phyloP scores from a whole-genome alignment of 2,113 vertebrate species.

The Arvicanthis niloticus region DNA sequence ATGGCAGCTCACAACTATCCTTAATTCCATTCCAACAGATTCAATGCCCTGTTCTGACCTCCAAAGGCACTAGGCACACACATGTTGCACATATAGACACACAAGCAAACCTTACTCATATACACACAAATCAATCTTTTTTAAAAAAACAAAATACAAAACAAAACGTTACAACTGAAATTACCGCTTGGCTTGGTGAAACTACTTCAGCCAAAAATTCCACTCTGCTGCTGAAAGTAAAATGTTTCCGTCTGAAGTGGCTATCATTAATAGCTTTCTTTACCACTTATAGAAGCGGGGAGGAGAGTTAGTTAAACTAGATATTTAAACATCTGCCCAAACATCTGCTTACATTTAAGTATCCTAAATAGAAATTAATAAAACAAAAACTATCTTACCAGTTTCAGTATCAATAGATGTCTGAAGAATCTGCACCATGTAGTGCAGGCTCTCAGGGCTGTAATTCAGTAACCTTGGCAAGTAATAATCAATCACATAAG shows the following conservation, averaged over 20 bases:
- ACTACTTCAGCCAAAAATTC: constrained; percentile 25
- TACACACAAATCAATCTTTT: not conserved
- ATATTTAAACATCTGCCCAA: not conserved
- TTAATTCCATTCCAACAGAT: not conserved
- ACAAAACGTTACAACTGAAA: not conserved
- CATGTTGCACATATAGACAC: not conserved
- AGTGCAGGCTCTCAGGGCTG: constrained; percentile 92
- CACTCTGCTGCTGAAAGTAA: not conserved
- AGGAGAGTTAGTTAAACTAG: constrained; percentile 26
- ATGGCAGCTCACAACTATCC: not conserved
- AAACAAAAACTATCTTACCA: constrained; percentile 85
- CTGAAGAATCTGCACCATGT: constrained; percentile 95
- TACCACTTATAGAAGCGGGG: not conserved
- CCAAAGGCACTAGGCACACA: not conserved
- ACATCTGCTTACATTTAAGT: constrained; percentile 31
- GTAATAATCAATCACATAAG: constrained; percentile 96
- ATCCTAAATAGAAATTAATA: constrained; percentile 52
- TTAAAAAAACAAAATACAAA: not conserved
- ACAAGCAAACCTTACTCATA: not conserved
- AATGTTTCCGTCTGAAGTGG: not conserved
- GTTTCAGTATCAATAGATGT: constrained; percentile 85
- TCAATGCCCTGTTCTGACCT: not conserved
- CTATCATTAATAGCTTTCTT: not conserved
- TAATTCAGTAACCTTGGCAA: constrained; percentile 94
- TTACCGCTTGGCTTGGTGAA: constrained; percentile 9